A percentile compares a stretch with the other conserved stretches of the same genome.
Conservation (phyloP, 2,797 vertebrate genomes). For the Paratrypauchen microcephalus region DNA sequence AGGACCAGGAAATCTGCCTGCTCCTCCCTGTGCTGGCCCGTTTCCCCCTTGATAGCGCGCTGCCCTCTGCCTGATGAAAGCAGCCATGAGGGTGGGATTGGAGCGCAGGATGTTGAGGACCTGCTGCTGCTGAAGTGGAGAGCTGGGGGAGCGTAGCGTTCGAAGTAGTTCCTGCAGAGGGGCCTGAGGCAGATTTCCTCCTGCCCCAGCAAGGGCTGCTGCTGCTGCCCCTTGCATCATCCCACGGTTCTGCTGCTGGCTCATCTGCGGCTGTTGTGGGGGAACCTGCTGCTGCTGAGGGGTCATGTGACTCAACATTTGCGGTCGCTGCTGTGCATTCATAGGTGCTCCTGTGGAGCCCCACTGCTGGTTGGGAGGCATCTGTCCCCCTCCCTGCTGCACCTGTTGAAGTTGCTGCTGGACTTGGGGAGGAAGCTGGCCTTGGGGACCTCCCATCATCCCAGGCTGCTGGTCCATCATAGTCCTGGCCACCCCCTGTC, state of each 20-base stretch:
- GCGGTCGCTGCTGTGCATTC: conserved; percentile 71
- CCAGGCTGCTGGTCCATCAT: conserved; percentile 84
- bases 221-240: conserved; percentile 75
- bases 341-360: conserved; percentile 64
- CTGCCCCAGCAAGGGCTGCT: conserved; percentile 36
- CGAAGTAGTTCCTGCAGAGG: conserved; percentile 92
- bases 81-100: conserved; percentile 93
- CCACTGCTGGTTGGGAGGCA: conserved; percentile 84
- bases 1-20: conserved; percentile 78
- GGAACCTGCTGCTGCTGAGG: conserved; percentile 62
- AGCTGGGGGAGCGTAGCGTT: conserved; percentile 93
- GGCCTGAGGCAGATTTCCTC: conserved; percentile 83
- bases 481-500: conserved; percentile 78
- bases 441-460: conserved; percentile 79
- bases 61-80: conserved; percentile 93
- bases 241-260: conserved; percentile 66
- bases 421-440: conserved; percentile 72
- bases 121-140: conserved; percentile 93
- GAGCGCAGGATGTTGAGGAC: conserved; percentile 95
- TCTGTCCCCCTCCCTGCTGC: conserved; percentile 67
- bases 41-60: conserved; percentile 84
- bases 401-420: conserved; percentile 74
- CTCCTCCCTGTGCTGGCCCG: conserved; percentile 56
- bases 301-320: conserved; percentile 73
- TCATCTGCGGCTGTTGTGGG: conserved; percentile 65